Evolutionary conservation across 2,113 vertebrate genomes (phyloP).

Genomic region (Sapajus apella): DNA sequence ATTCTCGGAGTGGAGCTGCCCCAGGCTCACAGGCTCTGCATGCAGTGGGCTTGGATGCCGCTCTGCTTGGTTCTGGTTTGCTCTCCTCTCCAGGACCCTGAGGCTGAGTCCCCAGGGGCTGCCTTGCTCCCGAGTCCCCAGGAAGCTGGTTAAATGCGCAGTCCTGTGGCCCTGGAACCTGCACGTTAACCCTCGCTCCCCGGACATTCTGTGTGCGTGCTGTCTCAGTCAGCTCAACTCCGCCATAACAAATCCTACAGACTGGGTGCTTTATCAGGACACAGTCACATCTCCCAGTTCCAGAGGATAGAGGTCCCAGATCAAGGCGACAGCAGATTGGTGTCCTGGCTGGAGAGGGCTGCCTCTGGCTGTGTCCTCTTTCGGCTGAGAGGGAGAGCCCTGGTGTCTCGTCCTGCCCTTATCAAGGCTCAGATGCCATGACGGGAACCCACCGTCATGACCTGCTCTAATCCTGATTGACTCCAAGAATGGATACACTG

Average conservation of each 20-base stretch:
- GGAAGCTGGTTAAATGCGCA: background rate
- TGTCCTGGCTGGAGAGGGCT: too few relatives aligned
- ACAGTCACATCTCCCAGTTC: background rate
- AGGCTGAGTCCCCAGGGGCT: background rate
- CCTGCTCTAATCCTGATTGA: fast-evolving
- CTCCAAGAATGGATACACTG: background rate
- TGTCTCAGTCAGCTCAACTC: background rate
- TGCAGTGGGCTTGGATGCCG: background rate
- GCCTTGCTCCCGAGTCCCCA: background rate
- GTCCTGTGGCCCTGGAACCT: background rate
- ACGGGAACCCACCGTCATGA: too few relatives aligned
- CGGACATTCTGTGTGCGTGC: background rate
- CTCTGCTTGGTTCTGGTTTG: background rate
- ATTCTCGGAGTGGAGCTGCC: background rate
- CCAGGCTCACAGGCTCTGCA: background rate
- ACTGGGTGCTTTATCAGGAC: background rate
- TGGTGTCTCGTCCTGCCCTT: too few relatives aligned
- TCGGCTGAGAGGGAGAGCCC: too few relatives aligned
- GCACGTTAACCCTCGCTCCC: background rate
- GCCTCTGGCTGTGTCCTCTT: too few relatives aligned
- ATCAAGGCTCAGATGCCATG: too few relatives aligned
- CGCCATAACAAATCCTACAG: fast-evolving
- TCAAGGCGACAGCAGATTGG: too few relatives aligned
- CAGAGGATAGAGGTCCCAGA: background rate
- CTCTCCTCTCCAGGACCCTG: background rate